phyloP scores from a whole-genome alignment of 2,797 vertebrate species.

The Diceros bicornis region DNA sequence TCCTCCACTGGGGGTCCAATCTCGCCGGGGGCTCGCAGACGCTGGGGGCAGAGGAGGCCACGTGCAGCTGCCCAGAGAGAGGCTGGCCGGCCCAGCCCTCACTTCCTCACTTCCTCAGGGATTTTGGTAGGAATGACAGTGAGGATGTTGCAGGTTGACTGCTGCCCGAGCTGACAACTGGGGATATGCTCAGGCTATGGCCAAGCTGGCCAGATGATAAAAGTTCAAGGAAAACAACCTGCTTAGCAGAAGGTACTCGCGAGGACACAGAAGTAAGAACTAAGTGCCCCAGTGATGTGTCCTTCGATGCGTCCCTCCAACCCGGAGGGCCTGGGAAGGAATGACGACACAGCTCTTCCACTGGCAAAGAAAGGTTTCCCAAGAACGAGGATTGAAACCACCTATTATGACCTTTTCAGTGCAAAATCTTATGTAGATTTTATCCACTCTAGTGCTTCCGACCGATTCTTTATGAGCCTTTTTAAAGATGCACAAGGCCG shows the following conservation, averaged over 20 bases:
- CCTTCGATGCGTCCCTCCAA: background rate
- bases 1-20: background rate
- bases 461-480: fast-evolving
- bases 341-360: background rate
- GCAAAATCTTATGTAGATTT: fast-evolving
- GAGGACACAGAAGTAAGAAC: background rate
- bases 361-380: background rate
- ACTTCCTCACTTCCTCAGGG: background rate
- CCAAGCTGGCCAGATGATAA: too few relatives aligned
- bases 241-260: fast-evolving
- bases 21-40: background rate
- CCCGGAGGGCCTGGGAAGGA: too few relatives aligned
- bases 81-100: fast-evolving
- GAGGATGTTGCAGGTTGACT: background rate
- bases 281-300: fast-evolving
- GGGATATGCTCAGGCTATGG: background rate
- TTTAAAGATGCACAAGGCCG: too few relatives aligned
- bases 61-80: background rate
- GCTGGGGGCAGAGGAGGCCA: background rate
- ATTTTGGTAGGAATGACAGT: fast-evolving
- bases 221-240: background rate
- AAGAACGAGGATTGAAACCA: background rate
- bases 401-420: background rate
- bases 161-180: background rate
- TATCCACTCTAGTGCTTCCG: background rate